Percentiles rank a stretch among this genome's conserved stretches.
Conservation (phyloP, 30 jellyfish, hydroid and myxozoan genomes). For the Hydractinia echinata region DNA sequence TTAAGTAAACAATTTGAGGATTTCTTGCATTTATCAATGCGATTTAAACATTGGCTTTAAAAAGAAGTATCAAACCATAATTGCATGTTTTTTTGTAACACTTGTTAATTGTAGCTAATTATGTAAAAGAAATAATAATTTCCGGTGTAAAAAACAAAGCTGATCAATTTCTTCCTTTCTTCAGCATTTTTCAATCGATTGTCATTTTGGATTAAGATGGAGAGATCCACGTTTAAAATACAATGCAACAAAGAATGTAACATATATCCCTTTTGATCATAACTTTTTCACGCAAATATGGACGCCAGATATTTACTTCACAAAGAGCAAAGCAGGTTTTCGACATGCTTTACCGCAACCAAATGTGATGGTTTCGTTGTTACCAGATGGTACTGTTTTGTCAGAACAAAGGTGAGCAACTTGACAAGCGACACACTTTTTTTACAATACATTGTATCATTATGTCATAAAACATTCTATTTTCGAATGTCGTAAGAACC, state of each 20-base stretch:
- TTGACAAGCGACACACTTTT: not conserved
- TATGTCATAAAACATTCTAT: too few relatives aligned
- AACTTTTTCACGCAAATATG: slow-evolving; percentile 50
- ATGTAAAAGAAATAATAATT: too few relatives aligned
- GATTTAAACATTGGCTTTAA: too few relatives aligned
- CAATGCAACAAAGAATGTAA: not conserved
- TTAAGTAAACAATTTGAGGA: too few relatives aligned
- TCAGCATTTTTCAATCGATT: slow-evolving; percentile 21
- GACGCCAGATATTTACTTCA: slow-evolving; percentile 88
- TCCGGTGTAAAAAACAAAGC: too few relatives aligned
- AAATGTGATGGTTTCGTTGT: not conserved
- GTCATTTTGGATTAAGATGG: slow-evolving; percentile 8
- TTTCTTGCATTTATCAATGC: too few relatives aligned
- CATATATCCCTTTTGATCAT: slow-evolving; percentile 53
- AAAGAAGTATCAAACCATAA: too few relatives aligned
- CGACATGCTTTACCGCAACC: slow-evolving; percentile 40
- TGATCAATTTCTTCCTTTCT: not conserved
- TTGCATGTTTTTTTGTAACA: too few relatives aligned
- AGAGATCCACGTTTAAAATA: slow-evolving; percentile 5
- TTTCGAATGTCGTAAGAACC: too few relatives aligned
- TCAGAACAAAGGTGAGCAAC: not conserved
- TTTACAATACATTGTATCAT: too few relatives aligned
- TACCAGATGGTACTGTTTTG: slow-evolving; percentile 10
- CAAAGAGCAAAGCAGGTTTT: slow-evolving; percentile 68
- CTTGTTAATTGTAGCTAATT: too few relatives aligned